Percentiles rank a stretch among this genome's conserved stretches.
Conservation (phyloP, 2,888 invertebrate genomes). For the Stenichneumon culpator region DNA sequence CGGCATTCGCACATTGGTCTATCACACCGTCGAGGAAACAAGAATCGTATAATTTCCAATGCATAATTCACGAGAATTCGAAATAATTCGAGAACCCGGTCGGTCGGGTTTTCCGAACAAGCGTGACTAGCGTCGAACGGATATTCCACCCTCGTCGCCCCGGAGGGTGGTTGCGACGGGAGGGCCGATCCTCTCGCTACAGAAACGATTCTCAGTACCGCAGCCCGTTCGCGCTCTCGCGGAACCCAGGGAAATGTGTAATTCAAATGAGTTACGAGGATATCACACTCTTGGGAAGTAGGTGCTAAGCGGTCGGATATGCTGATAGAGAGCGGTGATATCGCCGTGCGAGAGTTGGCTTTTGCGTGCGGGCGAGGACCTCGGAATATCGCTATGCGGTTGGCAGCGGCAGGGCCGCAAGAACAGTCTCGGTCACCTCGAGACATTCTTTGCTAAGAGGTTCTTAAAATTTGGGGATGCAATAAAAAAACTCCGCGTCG, state of each 20-base stretch:
- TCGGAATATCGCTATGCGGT: slow-evolving; percentile 79
- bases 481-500: slow-evolving; percentile 6
- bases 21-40: slow-evolving; percentile 54
- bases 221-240: slow-evolving; percentile 69
- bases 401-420: slow-evolving; percentile 67
- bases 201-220: slow-evolving; percentile 66
- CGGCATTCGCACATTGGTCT: slow-evolving; percentile 21
- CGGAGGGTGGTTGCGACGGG: slow-evolving; percentile 56
- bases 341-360: slow-evolving; percentile 69
- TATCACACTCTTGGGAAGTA: slow-evolving; percentile 85
- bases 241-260: slow-evolving; percentile 83
- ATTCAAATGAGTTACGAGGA: slow-evolving; percentile 85
- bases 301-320: slow-evolving; percentile 85
- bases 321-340: slow-evolving; percentile 82
- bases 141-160: slow-evolving; percentile 55
- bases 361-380: slow-evolving; percentile 71
- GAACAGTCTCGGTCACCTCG: slow-evolving; percentile 47
- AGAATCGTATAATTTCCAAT: slow-evolving; percentile 71
- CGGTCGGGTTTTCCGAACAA: slow-evolving; percentile 47
- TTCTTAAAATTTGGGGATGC: background rate
- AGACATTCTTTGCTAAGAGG: slow-evolving; percentile 35
- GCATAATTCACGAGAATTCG: slow-evolving; percentile 74
- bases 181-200: slow-evolving; percentile 43
- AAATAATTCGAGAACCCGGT: slow-evolving; percentile 68
- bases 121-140: slow-evolving; percentile 71